Conservation (phyloP, 2,797 vertebrate species). For the Alectoris magna region DNA sequence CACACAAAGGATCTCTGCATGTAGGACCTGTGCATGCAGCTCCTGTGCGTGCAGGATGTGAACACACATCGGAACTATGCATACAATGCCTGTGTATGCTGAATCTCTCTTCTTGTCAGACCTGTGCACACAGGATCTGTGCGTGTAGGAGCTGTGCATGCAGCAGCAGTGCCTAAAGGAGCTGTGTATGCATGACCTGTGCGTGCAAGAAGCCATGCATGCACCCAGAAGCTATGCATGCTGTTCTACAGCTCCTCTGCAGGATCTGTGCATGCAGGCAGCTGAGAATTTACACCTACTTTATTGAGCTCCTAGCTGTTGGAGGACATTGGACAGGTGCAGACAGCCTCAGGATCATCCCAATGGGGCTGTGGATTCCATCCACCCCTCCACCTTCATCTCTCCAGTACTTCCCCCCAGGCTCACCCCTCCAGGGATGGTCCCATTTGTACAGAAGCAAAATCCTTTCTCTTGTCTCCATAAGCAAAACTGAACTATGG, state of each 20-base stretch:
- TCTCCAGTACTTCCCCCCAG: fast-evolving
- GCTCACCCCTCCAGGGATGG: background rate
- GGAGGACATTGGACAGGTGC: fast-evolving
- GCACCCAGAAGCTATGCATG: fast-evolving
- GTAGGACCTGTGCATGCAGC: fast-evolving
- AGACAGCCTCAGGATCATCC: background rate
- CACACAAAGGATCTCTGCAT: too few relatives aligned
- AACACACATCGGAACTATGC: too few relatives aligned
- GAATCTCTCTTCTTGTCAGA: fast-evolving
- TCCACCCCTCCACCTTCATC: background rate
- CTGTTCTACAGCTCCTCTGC: background rate
- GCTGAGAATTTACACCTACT: fast-evolving
- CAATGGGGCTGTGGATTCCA: fast-evolving
- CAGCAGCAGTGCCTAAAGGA: too few relatives aligned
- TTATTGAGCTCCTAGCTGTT: background rate
- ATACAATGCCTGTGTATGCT: fast-evolving
- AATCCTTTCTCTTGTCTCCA: background rate
- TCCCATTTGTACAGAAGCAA: fast-evolving
- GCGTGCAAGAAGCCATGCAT: background rate
- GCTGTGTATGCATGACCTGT: background rate
- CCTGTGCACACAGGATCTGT: fast-evolving
- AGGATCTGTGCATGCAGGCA: too few relatives aligned
- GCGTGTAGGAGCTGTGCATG: too few relatives aligned
- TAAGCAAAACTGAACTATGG: background rate
- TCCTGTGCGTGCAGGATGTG: too few relatives aligned